Conservation (phyloP, 2,797 vertebrate genomes). For the Neostethus bicornis region DNA sequence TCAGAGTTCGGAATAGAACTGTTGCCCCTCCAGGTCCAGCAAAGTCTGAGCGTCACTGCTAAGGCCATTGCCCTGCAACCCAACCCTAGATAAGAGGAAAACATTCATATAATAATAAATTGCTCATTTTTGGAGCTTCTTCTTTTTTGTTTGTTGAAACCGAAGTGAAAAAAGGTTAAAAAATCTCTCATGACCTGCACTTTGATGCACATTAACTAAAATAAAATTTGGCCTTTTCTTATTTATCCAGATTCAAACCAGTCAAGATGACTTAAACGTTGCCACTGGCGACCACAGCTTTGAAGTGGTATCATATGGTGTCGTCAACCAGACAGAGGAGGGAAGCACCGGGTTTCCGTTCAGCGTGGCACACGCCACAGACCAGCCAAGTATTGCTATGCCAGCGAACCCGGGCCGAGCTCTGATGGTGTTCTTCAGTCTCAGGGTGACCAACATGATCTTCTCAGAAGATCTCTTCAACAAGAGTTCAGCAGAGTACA, state of each 20-base stretch:
- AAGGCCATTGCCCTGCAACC: no score
- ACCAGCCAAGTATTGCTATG: constrained; percentile 79
- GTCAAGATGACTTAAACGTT: constrained; percentile 35
- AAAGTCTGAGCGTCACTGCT: no score
- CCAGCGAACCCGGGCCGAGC: constrained; percentile 82
- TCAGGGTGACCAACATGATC: constrained; percentile 97
- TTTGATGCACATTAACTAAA: no score
- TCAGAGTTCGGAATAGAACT: no score
- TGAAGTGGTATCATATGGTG: constrained; percentile 55
- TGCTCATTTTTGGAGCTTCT: no score
- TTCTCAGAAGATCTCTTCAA: constrained; percentile 98
- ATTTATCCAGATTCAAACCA: constrained; percentile 48
- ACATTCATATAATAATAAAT: no score
- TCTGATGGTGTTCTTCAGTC: constrained; percentile 96
- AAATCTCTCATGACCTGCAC: neutral
- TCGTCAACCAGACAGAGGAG: constrained; percentile 77
- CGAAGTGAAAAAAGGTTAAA: neutral
- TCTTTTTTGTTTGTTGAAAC: no score
- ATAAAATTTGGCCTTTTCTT: neutral
- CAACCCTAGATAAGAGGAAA: no score
- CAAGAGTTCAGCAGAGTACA: constrained; percentile 96
- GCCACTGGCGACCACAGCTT: constrained; percentile 38
- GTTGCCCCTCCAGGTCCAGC: no score
- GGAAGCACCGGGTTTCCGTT: constrained; percentile 80
- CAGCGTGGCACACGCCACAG: constrained; percentile 75